phyloP scores from a whole-genome alignment of 2,888 invertebrate species.

The Xylota sylvarum region DNA sequence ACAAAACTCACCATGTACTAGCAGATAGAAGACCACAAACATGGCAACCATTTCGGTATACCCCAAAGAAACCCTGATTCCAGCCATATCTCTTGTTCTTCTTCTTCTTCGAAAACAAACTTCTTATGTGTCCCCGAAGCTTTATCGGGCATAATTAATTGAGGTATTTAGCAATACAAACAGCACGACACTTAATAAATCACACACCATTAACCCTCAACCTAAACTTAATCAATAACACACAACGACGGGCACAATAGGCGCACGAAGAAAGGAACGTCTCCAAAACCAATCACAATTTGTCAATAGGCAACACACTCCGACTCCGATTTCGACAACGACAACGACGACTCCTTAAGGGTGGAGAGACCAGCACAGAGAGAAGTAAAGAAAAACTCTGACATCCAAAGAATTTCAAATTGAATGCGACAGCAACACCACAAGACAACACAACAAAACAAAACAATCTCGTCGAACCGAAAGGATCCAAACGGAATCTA shows the following conservation, averaged over 20 bases:
- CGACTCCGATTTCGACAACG: too few species aligned
- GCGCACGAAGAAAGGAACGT: constrained; percentile 29
- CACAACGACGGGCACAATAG: constrained; percentile 60
- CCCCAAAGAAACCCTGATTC: not conserved
- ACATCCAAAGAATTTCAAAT: constrained; percentile 70
- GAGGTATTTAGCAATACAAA: constrained; percentile 76
- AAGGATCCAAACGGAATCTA: constrained; percentile 73
- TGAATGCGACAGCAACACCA: constrained; percentile 70
- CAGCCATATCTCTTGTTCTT: constrained; percentile 35
- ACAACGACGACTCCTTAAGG: constrained; percentile 4
- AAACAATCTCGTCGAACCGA: constrained; percentile 36
- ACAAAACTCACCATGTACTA: not conserved
- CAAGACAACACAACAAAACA: constrained; percentile 49
- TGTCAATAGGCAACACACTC: constrained; percentile 59
- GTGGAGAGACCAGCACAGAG: not conserved
- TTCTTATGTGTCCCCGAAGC: constrained; percentile 46
- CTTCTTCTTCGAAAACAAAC: constrained; percentile 33
- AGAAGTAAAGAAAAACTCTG: not conserved
- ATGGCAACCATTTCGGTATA: constrained; percentile 10
- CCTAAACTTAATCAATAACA: constrained; percentile 74
- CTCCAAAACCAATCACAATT: constrained; percentile 69
- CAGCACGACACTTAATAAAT: constrained; percentile 75
- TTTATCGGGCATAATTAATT: constrained; percentile 73
- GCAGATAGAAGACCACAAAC: not conserved
- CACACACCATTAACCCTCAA: constrained; percentile 75